Conservation (phyloP, 2,888 invertebrate genomes). For the Griposia aprilina region DNA sequence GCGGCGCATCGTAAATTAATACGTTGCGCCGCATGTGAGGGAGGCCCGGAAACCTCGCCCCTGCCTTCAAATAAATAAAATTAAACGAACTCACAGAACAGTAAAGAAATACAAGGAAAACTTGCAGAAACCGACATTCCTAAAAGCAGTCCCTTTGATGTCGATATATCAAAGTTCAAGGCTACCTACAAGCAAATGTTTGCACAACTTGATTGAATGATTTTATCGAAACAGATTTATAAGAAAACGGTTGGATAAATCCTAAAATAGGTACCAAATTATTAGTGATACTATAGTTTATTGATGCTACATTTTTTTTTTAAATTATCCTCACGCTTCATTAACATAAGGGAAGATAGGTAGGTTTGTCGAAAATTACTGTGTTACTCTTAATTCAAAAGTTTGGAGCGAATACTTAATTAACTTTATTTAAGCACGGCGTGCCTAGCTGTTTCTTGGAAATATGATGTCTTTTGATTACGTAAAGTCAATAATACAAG, state of each 20-base stretch:
- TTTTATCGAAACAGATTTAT: constrained; percentile 24
- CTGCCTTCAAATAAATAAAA: constrained; percentile 4
- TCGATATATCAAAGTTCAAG: constrained; percentile 32
- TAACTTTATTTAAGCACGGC: background rate
- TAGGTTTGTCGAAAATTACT: background rate
- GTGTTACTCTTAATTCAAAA: background rate
- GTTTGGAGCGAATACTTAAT: background rate
- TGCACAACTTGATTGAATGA: constrained; percentile 32
- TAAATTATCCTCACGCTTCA: background rate
- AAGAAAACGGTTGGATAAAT: background rate
- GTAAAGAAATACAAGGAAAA: constrained; percentile 2
- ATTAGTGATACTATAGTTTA: no score
- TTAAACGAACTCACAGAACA: background rate
- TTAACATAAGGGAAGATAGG: no score
- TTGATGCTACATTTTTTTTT: no score
- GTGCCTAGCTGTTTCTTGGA: background rate
- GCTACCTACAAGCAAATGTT: constrained; percentile 30
- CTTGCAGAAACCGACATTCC: background rate
- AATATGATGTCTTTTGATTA: background rate
- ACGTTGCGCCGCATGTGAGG: no score
- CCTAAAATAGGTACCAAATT: background rate
- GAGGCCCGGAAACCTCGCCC: no score
- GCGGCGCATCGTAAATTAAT: no score
- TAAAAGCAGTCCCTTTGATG: constrained; percentile 26
- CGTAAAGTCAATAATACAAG: background rate